These are phyloP conservation scores for Drosophila pruinosa DNA, from an alignment of 1,140 invertebrate species.

Conservation along the genomic window DNA sequence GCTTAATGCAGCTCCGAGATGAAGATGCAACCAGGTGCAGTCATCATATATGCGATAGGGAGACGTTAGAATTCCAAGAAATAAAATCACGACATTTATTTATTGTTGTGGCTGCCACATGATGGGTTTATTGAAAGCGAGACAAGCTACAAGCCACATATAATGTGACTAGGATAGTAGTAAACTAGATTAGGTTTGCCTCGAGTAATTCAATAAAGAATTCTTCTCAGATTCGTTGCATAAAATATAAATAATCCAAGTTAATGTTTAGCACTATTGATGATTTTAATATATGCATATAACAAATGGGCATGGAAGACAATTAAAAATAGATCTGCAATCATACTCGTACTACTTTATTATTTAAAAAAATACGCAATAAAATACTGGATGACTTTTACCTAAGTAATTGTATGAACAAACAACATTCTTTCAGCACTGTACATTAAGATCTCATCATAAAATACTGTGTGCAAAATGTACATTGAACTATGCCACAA, in stretches of 20 bases:
- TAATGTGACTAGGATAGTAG: not conserved
- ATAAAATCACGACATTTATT: constrained; percentile 20
- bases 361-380: no score
- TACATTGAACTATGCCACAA: not conserved
- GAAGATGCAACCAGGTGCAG: constrained; percentile 26
- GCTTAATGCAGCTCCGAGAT: constrained; percentile 22
- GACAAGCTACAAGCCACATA: not conserved
- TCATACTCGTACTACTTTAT: no score
- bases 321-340: no score
- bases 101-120: constrained; percentile 6
- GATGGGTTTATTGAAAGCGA: constrained; percentile 4
- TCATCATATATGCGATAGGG: not conserved
- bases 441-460: not conserved
- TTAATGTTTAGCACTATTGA: no score
- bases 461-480: not conserved
- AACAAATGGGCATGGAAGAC: no score
- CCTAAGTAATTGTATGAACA: not conserved
- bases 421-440: not conserved
- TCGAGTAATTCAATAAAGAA: no score
- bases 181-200: not conserved
- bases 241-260: no score
- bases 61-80: constrained; percentile 6
- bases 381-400: no score
- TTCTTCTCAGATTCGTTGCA: no score
- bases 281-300: no score